Base-by-base conservation (phyloP, 2,113 vertebrate genomes). In the Gambusia holbrooki region DNA sequence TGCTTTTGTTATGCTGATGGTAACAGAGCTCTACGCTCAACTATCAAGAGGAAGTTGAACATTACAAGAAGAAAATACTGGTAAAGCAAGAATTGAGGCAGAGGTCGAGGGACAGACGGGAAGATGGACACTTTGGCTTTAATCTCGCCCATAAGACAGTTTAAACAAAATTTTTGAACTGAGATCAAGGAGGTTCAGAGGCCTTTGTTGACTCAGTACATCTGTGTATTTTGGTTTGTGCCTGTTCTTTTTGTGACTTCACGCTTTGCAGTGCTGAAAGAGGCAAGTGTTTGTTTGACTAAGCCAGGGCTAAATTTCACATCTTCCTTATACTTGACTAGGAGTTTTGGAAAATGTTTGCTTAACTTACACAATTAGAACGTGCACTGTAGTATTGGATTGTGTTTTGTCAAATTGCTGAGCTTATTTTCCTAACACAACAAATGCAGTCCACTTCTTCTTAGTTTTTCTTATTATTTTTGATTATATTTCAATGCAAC, bases 111-210 rank as follows among this genome's bases (percentile, higher is more conserved):
- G 82, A 45, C 72, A 73, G 62, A 77, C 28, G 7, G 66, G 66
- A 60, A 69, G 76, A 86, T 61, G 69, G 87, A 82, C 73, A 71
- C 71, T 62, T 64, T 66, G 76, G 77, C 69, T 89, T 86, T 73
- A 62, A 42, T 69, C 77, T 69, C 72, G 54, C 72, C 75, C 69
- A 27, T 73, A 70, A 40, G 60, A 76, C 30, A 83, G 80, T 87
- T 78, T 90, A 90, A 92, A 90, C 86, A 93, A 86, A 87, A 84
- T 6, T 42, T 73, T 65, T 68, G 83, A 71, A 73, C 74, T 69
- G 64, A 66, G 64, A 79, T 58, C 28, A 73, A 77, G 48, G 69
- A 58, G 28, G 28, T 67, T 77, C 79, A 86, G 85, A 83, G 78
- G 77, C 48, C 73, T 77, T 76, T 85, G 80, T 89, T 88, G 86